Conservation (phyloP, 2,113 vertebrate species). For the Struthio camelus region DNA sequence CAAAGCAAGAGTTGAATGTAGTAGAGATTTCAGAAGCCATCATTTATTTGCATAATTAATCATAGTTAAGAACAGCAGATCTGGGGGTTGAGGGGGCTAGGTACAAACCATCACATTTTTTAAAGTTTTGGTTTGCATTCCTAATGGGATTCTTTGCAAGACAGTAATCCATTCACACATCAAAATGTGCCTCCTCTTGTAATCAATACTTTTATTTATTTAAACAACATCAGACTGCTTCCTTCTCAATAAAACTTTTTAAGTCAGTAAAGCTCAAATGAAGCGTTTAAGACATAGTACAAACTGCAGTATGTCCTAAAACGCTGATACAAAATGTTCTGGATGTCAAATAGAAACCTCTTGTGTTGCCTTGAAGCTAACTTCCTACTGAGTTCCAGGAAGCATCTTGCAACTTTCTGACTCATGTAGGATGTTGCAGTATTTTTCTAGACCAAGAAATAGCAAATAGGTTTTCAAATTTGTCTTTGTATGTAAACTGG, state of each 20-base stretch:
- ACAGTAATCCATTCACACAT: background rate
- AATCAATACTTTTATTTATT: background rate
- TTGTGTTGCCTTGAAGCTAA: background rate
- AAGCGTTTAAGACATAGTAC: background rate
- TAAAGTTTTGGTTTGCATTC: background rate
- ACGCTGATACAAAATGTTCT: no score
- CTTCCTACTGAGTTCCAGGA: background rate
- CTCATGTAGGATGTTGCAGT: background rate
- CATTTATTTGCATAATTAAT: background rate
- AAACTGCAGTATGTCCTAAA: background rate
- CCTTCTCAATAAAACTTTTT: background rate
- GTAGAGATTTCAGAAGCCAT: fast-evolving
- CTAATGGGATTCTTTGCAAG: background rate
- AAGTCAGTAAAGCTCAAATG: background rate
- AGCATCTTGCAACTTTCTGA: background rate
- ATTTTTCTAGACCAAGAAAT: background rate
- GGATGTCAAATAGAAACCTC: background rate
- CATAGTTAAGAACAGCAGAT: background rate
- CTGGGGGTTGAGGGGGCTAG: background rate
- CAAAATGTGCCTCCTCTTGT: background rate
- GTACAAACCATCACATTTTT: background rate
- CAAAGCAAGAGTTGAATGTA: background rate
- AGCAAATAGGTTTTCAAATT: background rate
- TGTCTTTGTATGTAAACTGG: background rate
- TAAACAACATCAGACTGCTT: background rate